These are phyloP conservation scores for Rhysida immarginata DNA, from an alignment of 1,140 invertebrate genomes.

Conservation along the genomic window DNA sequence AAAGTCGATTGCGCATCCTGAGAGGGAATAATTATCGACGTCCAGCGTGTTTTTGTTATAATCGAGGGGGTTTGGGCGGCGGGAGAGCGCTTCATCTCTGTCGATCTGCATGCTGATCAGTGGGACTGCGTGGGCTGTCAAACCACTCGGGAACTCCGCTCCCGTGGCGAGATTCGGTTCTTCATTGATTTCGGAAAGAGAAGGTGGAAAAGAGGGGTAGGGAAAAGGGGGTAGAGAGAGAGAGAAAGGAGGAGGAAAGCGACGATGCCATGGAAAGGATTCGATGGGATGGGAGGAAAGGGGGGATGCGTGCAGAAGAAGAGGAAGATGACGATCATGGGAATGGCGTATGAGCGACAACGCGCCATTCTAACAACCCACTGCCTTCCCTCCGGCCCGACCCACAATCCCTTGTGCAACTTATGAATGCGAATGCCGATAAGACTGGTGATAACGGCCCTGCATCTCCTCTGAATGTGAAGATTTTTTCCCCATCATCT, in stretches of 20 bases:
- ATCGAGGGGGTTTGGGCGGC: not conserved
- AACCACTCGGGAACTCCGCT: no score
- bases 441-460: not conserved
- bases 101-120: not conserved
- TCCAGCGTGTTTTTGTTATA: no score
- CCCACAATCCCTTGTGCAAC: not conserved
- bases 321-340: not conserved
- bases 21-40: no score
- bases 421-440: not conserved
- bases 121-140: not conserved
- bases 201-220: not conserved
- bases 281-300: no score
- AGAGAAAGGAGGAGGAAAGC: not conserved
- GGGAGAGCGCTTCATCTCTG: not conserved
- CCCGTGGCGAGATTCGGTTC: no score
- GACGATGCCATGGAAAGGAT: no score
- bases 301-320: no score
- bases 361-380: not conserved
- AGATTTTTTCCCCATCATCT: not conserved
- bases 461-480: not conserved
- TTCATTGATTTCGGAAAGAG: not conserved
- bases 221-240: not conserved
- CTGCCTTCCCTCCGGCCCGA: not conserved
- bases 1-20: no score
- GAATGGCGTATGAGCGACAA: not conserved